phyloP scores from a whole-genome alignment of 1,140 invertebrate species.

The Mylabris phalerata region DNA sequence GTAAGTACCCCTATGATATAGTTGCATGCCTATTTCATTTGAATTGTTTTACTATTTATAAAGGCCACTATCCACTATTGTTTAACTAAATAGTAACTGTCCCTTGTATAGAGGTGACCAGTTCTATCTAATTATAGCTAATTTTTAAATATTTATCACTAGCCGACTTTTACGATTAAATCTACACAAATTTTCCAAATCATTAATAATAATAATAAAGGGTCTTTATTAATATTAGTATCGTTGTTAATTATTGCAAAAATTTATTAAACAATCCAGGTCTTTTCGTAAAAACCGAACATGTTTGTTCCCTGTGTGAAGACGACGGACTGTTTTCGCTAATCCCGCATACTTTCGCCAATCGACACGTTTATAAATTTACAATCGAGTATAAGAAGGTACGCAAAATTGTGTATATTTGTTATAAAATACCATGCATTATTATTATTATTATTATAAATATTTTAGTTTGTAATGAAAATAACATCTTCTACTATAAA shows the following conservation, averaged over 20 bases:
- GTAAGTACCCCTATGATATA: slow-evolving; percentile 8
- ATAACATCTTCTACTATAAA: slow-evolving; percentile 19
- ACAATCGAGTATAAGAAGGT: slow-evolving; percentile 15
- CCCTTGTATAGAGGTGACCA: slow-evolving; percentile 32
- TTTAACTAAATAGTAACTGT: slow-evolving; percentile 17
- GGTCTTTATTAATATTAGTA: not conserved
- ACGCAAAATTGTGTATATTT: slow-evolving; percentile 17
- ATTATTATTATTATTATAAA: slow-evolving; percentile 2
- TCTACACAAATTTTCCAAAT: not conserved
- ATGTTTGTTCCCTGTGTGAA: slow-evolving; percentile 14
- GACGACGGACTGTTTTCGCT: slow-evolving; percentile 11
- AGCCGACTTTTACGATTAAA: slow-evolving; percentile 11
- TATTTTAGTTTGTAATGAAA: slow-evolving; percentile 17
- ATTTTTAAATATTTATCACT: slow-evolving; percentile 25
- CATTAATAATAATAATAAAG: not conserved
- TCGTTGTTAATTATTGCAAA: not conserved
- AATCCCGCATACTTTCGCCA: not conserved
- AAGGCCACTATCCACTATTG: slow-evolving; percentile 32
- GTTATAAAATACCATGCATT: slow-evolving; percentile 14
- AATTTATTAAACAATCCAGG: slow-evolving; percentile 8
- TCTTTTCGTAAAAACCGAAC: too few species aligned
- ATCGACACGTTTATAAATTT: not conserved
- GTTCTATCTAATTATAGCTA: slow-evolving; percentile 27
- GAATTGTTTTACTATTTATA: not conserved
- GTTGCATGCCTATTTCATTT: slow-evolving; percentile 3